phyloP scores from a whole-genome alignment of 2,797 vertebrate genomes.

The Rousettus madagascariensis region DNA sequence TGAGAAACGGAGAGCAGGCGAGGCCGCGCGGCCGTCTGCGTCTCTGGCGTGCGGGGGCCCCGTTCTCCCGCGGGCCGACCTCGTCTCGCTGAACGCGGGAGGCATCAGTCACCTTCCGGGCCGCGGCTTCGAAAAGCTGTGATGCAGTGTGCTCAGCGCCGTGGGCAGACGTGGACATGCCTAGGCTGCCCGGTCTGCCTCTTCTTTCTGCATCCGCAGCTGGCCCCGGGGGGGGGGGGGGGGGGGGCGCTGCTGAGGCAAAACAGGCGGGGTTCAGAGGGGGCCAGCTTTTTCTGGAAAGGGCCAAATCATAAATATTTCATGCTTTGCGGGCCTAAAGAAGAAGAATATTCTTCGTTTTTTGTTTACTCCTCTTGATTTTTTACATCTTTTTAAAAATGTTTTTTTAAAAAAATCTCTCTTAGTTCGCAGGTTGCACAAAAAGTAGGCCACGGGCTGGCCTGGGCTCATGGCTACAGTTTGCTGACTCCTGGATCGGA shows the following conservation, averaged over 20 bases:
- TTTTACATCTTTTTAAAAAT: neutral
- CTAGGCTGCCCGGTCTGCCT: neutral
- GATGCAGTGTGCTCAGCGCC: neutral
- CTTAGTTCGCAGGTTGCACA: neutral
- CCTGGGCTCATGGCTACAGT: too few species aligned
- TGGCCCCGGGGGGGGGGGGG: neutral
- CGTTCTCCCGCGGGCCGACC: accelerated
- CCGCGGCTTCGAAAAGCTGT: neutral
- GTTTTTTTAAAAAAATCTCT: neutral
- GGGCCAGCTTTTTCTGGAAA: accelerated
- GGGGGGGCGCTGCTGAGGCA: accelerated
- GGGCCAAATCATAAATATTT: neutral
- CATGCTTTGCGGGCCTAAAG: neutral
- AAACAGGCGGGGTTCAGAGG: neutral
- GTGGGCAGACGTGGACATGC: neutral
- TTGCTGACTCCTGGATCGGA: neutral
- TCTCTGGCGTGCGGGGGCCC: neutral
- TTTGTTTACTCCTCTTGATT: neutral
- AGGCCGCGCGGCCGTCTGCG: accelerated
- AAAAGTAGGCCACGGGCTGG: neutral
- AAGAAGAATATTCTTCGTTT: neutral
- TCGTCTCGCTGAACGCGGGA: neutral
- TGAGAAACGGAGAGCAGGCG: neutral
- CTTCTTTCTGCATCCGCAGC: neutral
- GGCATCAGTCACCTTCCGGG: neutral